Evolutionary conservation across 2,797 vertebrate genomes (phyloP).

Genomic region (Alfaro cultratus): DNA sequence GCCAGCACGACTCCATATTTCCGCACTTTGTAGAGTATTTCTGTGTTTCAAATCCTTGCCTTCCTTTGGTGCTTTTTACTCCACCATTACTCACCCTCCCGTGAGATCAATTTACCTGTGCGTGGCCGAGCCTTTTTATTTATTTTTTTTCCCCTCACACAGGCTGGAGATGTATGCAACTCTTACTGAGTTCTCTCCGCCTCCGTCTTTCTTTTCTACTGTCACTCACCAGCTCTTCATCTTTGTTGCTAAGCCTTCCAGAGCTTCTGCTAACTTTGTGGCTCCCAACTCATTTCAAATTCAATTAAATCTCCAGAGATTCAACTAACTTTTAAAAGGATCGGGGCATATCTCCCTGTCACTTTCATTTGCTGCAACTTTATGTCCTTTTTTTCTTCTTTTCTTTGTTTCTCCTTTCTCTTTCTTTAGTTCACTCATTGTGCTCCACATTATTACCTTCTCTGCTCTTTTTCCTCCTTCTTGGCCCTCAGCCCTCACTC

Average conservation of each 20-base stretch:
- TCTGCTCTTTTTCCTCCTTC: slow-evolving; percentile 15
- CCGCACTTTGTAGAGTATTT: slow-evolving; percentile 52
- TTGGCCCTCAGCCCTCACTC: slow-evolving; percentile 31
- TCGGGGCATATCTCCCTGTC: slow-evolving; percentile 68
- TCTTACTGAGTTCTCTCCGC: slow-evolving; percentile 59
- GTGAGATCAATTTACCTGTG: slow-evolving; percentile 80
- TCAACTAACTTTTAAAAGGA: slow-evolving; percentile 80
- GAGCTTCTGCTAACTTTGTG: slow-evolving; percentile 71
- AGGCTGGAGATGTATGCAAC: slow-evolving; percentile 48
- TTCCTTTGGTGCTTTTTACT: slow-evolving; percentile 51
- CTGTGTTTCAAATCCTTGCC: slow-evolving; percentile 43
- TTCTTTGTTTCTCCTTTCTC: slow-evolving; percentile 31
- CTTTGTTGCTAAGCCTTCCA: slow-evolving; percentile 60
- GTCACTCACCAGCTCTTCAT: slow-evolving; percentile 73
- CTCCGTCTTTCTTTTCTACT: slow-evolving; percentile 62
- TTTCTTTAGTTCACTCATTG: slow-evolving; percentile 39
- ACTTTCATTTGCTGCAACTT: slow-evolving; percentile 72
- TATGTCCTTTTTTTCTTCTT: slow-evolving; percentile 47
- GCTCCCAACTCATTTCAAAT: slow-evolving; percentile 74
- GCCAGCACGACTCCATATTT: slow-evolving; percentile 32
- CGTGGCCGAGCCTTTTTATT: slow-evolving; percentile 55
- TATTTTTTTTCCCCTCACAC: slow-evolving; percentile 30
- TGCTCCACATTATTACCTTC: slow-evolving; percentile 54
- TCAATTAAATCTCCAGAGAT: slow-evolving; percentile 81
- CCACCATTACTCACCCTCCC: slow-evolving; percentile 62